Evolutionary conservation across 2,888 invertebrate species (phyloP), one percentile per base, ranked within the genome.

Genomic region (Andrena praecox): DNA sequence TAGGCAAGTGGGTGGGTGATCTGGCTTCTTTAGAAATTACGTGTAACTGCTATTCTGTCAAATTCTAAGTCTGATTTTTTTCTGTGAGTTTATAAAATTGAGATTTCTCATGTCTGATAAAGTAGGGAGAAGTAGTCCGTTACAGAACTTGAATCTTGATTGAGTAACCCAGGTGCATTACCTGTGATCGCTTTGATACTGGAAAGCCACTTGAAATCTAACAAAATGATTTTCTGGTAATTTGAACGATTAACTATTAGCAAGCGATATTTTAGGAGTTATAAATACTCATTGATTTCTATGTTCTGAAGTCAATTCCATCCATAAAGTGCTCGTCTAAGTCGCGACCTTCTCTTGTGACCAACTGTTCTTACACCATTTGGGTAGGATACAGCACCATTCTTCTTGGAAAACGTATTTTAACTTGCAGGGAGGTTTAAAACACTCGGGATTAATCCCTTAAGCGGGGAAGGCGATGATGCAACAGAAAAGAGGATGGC

Each of bases 401-500:
- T 5, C n/a, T 8, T 20, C 48, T 20, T 66, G 35, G 16, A 54
- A 10, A 10, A 52, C n/a, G 31, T 52, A 52, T 12, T 50, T 50
- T 24, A 20, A 16, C 24, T 31, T 29, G 5, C 27, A 56, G 20
- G 12, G 8, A 48, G n/a, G n/a, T 67, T 16, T 4, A 20, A 52
- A 31, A 52, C 31, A 52, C 29, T 67, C 67, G 16, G 31, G 5
- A 68, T 71, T 71, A 31, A 29, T 35, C 33, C 31, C 24, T 24
- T 54, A 31, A 16, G 31, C 50, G 5, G 6, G 6, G 6, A 50
- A 67, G 48, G 31, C 12, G 5, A 12, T 12, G 16, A 52, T 52
- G 52, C 52, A 52, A 52, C 20, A n/a, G 29, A 59, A 59, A 12
- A 59, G 24, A 54, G 24, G 24, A 59, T 29, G 29, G 2, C 52